Conservation (phyloP, 2,888 invertebrate species). For the Dione vanillae region DNA sequence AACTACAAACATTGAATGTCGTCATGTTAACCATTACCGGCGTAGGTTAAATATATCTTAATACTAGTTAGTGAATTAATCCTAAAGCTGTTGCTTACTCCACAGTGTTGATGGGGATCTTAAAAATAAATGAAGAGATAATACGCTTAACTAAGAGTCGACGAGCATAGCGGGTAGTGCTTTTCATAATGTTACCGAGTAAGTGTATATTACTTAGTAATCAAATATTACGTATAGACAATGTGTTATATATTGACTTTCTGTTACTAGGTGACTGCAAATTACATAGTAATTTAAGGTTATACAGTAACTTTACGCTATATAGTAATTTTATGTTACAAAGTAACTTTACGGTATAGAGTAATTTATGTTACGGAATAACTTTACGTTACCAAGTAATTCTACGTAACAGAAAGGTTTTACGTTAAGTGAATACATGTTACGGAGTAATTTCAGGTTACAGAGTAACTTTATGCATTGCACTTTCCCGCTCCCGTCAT, state of each 20-base stretch:
- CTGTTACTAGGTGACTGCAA: neutral
- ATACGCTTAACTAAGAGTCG: neutral
- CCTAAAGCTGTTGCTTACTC: neutral
- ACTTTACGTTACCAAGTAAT: neutral
- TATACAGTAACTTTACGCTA: neutral
- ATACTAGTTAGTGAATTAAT: neutral
- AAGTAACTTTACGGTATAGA: neutral
- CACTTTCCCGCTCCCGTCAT: slow-evolving; percentile 4
- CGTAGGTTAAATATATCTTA: neutral
- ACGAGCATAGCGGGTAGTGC: neutral
- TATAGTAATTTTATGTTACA: neutral
- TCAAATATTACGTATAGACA: neutral
- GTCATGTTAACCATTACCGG: neutral
- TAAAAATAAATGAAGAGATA: slow-evolving; percentile 1
- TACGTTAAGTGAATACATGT: neutral
- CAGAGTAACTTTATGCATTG: neutral
- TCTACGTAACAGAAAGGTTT: neutral
- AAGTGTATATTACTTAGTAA: neutral
- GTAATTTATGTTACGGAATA: neutral
- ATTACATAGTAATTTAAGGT: neutral
- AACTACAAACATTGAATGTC: neutral
- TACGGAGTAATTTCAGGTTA: neutral
- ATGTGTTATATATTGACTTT: neutral
- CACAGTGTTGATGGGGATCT: neutral
- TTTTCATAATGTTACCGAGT: neutral